A percentile compares a stretch with the other conserved stretches of the same genome.
These are phyloP conservation scores for Martes martes DNA, from an alignment of 2,113 vertebrate species.

Conservation along the genomic window DNA sequence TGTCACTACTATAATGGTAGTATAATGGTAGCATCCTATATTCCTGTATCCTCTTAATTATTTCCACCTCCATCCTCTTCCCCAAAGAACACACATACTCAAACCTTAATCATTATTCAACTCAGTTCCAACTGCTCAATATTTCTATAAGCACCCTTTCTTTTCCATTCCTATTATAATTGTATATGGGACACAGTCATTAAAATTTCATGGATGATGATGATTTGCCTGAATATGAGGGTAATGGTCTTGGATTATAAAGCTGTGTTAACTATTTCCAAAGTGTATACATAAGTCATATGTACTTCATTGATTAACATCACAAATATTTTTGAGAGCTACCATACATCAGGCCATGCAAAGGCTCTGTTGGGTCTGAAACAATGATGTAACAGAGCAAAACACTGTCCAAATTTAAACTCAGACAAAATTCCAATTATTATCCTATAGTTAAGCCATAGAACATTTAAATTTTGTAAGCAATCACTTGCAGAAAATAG, in stretches of 20 bases:
- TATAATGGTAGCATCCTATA: not conserved
- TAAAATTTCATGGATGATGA: not conserved
- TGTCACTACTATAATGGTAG: not conserved
- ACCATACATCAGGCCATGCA: not conserved
- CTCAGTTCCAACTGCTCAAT: not conserved
- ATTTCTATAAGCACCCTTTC: not conserved
- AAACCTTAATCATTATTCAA: not conserved
- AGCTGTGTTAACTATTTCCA: not conserved
- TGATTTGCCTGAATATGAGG: not conserved
- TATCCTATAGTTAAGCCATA: not conserved
- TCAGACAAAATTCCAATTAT: not conserved
- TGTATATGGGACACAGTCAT: not conserved
- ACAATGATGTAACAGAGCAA: not conserved
- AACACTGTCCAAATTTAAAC: constrained; percentile 12
- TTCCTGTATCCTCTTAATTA: not conserved
- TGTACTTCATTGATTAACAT: not conserved
- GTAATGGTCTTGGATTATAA: not conserved
- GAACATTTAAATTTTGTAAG: not conserved
- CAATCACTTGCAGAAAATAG: constrained; percentile 5
- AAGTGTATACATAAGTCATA: not conserved
- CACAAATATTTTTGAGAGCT: not conserved
- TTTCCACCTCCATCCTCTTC: not conserved
- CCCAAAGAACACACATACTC: not conserved
- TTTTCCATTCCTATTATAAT: not conserved
- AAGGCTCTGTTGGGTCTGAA: not conserved